Evolutionary conservation across 2,888 invertebrate species (phyloP).

Genomic region (Stenolophus ochropezus): DNA sequence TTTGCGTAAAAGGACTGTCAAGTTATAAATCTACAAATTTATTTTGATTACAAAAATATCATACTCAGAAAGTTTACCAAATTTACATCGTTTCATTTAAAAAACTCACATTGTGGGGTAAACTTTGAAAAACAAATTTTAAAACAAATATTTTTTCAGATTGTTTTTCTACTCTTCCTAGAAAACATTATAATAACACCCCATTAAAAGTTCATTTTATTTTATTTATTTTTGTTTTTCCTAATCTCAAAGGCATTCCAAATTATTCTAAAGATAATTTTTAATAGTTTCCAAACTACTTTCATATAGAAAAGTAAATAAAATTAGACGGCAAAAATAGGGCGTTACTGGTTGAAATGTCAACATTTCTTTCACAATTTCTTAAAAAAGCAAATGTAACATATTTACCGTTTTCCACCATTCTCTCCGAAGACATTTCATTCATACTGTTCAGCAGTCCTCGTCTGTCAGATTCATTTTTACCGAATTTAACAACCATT

Average conservation of each 20-base stretch:
- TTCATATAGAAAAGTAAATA: background rate
- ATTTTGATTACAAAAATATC: conserved; percentile 21
- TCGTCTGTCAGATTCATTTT: conserved; percentile 67
- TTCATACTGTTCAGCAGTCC: conserved; percentile 67
- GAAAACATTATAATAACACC: background rate
- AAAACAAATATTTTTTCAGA: background rate
- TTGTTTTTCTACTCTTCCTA: background rate
- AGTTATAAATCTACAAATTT: conserved; percentile 23
- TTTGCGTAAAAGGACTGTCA: conserved; percentile 2
- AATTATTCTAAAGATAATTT: background rate
- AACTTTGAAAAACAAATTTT: background rate
- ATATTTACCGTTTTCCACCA: conserved; percentile 67
- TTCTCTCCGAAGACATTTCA: conserved; percentile 66
- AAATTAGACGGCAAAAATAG: background rate
- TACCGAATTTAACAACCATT: conserved; percentile 64
- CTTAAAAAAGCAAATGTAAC: conserved; percentile 58
- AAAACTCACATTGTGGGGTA: background rate
- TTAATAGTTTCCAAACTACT: background rate
- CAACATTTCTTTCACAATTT: conserved; percentile 32
- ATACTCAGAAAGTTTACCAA: background rate
- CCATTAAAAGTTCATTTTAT: background rate
- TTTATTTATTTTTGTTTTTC: background rate
- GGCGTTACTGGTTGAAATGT: conserved; percentile 17
- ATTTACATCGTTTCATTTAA: conserved; percentile 17
- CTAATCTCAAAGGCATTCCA: background rate